Conservation (phyloP, 2,113 vertebrate genomes). For the Sprattus sprattus region DNA sequence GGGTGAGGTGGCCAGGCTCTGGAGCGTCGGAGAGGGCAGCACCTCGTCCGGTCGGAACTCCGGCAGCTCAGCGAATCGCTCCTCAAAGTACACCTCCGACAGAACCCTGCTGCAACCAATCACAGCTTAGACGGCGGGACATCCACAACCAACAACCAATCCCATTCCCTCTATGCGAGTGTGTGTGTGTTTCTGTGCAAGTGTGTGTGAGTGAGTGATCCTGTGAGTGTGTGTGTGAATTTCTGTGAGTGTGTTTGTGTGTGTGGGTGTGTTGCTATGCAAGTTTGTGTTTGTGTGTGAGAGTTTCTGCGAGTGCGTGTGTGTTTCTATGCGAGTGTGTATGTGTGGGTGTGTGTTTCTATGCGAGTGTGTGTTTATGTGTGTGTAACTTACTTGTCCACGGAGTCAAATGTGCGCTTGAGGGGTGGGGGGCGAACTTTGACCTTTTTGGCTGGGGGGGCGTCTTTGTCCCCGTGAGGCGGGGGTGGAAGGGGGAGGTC, state of each 20-base stretch:
- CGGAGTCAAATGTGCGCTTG: constrained; percentile 90
- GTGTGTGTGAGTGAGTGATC: not conserved
- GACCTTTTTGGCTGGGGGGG: constrained; percentile 76
- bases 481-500: constrained; percentile 54
- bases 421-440: constrained; percentile 88
- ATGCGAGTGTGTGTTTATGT: not conserved
- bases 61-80: constrained; percentile 87
- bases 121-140: not conserved
- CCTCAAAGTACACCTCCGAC: constrained; percentile 86
- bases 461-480: constrained; percentile 70
- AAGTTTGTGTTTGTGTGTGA: too few relatives aligned
- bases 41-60: constrained; percentile 90
- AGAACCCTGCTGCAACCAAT: constrained; percentile 74
- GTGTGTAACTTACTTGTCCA: constrained; percentile 86
- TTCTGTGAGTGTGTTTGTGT: too few relatives aligned
- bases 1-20: constrained; percentile 88
- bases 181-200: not conserved
- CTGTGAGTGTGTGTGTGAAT: not conserved
- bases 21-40: constrained; percentile 86
- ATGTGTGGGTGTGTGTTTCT: not conserved
- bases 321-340: not conserved
- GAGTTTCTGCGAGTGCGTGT: too few relatives aligned
- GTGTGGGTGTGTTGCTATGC: too few relatives aligned
- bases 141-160: not conserved
- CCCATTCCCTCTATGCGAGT: not conserved